A percentile compares a stretch with the other conserved stretches of the same genome.
phyloP scores from a whole-genome alignment of 92 coral and sea anemone genomes.

The Muricea muricata region DNA sequence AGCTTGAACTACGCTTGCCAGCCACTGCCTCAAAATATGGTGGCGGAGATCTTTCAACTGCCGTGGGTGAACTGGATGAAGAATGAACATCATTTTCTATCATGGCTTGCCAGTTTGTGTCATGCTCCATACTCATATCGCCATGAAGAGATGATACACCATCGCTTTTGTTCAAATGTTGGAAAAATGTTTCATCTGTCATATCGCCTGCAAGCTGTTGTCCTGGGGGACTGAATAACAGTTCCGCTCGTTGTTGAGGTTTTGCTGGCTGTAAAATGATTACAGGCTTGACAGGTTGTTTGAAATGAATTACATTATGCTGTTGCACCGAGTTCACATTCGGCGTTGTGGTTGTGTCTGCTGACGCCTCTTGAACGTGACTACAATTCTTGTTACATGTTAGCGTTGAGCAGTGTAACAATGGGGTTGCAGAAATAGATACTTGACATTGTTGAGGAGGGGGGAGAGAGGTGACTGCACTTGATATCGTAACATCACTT shows the following conservation, averaged over 20 bases:
- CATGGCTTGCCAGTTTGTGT: constrained; percentile 12
- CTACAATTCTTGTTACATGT: constrained; percentile 34
- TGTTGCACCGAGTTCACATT: constrained; percentile 31
- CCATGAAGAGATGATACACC: background rate
- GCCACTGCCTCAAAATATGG: constrained; percentile 44
- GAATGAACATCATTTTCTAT: constrained; percentile 19
- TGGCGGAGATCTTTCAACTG: constrained; percentile 35
- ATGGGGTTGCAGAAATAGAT: constrained; percentile 28
- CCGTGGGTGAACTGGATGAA: background rate
- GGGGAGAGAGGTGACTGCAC: background rate
- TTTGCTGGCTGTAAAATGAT: constrained; percentile 39
- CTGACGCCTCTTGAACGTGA: background rate
- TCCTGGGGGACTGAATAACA: constrained; percentile 23
- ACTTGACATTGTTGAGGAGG: constrained; percentile 49
- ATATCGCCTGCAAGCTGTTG: background rate
- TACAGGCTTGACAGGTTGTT: constrained; percentile 43
- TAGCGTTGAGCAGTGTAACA: constrained; percentile 41
- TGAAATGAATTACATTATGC: constrained; percentile 43
- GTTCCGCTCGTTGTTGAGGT: constrained; percentile 36
- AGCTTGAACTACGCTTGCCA: constrained; percentile 32
- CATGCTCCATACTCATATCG: constrained; percentile 20
- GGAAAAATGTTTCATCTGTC: constrained; percentile 15
- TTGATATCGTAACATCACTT: background rate
- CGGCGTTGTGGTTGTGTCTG: background rate
- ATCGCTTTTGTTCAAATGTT: constrained; percentile 4